phyloP scores from a whole-genome alignment of 2,113 vertebrate genomes.

The Anseranas semipalmata region DNA sequence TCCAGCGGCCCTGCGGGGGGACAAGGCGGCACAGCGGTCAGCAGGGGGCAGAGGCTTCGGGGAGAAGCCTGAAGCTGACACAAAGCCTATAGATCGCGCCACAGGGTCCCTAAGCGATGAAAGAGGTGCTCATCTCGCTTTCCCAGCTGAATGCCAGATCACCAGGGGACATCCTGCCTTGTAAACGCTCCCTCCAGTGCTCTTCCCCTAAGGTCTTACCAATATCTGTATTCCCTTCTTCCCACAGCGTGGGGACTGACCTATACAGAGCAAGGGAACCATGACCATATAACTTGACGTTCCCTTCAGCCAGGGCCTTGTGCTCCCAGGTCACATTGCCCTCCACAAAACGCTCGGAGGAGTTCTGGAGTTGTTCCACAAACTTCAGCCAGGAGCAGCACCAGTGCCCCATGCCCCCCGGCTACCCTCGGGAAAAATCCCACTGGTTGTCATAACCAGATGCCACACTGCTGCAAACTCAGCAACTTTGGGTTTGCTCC shows the following conservation, averaged over 20 bases:
- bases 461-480: neutral
- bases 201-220: neutral
- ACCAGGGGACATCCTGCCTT: neutral
- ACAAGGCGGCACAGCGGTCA: too few species aligned
- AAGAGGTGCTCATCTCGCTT: neutral
- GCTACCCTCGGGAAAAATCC: neutral
- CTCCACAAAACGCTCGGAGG: neutral
- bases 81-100: neutral
- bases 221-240: neutral
- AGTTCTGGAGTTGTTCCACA: neutral
- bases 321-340: neutral
- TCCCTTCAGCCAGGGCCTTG: neutral
- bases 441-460: neutral
- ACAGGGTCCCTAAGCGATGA: neutral
- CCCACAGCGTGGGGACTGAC: neutral
- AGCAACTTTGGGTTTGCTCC: neutral
- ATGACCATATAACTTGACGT: neutral
- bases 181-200: neutral
- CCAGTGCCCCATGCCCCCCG: neutral
- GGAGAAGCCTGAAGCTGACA: neutral
- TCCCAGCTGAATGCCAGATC: neutral
- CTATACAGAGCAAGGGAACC: neutral
- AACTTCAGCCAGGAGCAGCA: neutral
- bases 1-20: constrained; percentile 30
- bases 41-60: neutral